phyloP scores from a whole-genome alignment of 2,797 vertebrate genomes.

The Malurus splendens region DNA sequence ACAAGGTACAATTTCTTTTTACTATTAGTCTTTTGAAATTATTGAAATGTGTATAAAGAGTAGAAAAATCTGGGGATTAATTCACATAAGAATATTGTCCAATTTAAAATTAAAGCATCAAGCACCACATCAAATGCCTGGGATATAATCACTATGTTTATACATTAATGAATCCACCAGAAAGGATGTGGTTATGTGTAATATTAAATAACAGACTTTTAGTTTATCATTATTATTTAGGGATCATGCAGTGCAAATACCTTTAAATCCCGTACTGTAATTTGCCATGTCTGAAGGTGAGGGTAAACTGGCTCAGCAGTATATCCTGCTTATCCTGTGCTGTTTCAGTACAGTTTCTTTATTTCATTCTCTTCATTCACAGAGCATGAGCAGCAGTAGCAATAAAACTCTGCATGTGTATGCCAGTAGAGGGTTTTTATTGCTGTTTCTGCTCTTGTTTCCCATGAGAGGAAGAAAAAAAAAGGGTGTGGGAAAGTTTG shows the following conservation, averaged over 20 bases:
- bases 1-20: background rate
- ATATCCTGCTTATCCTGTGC: background rate
- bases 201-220: background rate
- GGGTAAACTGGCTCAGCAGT: constrained; percentile 1
- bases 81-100: background rate
- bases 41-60: background rate
- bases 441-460: background rate
- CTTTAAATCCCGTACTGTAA: constrained; percentile 3
- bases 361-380: background rate
- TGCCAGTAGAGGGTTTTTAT: background rate
- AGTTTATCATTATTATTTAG: constrained; percentile 21
- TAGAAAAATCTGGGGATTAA: background rate
- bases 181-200: background rate
- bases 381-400: background rate
- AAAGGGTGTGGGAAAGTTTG: fast-evolving
- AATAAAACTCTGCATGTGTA: background rate
- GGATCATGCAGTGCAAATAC: background rate
- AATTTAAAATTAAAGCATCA: constrained; percentile 18
- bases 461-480: background rate
- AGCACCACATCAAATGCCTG: background rate
- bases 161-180: background rate
- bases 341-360: background rate
- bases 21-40: background rate
- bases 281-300: constrained; percentile 20
- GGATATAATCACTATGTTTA: constrained; percentile 20